Conservation (phyloP, 2,113 vertebrate genomes). For the Clarias gariepinus region DNA sequence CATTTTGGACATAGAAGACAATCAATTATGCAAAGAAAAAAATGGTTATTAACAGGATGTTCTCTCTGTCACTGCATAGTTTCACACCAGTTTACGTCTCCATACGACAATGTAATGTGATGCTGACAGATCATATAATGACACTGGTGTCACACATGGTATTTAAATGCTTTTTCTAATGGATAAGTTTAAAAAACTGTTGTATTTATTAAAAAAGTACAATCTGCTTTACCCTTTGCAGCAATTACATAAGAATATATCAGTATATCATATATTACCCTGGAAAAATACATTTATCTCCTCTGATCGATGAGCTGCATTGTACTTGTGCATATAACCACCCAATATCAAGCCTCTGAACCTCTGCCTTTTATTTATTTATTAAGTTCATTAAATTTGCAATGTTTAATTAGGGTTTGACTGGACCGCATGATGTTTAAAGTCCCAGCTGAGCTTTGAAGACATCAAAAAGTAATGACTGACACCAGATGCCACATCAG, state of each 20-base stretch:
- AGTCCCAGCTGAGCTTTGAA: constrained; percentile 24
- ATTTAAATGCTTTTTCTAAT: not conserved
- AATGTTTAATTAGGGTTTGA: constrained; percentile 51
- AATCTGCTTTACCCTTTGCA: not conserved
- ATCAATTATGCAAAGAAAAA: not conserved
- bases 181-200: not conserved
- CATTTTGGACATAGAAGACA: not conserved
- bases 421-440: constrained; percentile 26
- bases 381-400: constrained; percentile 34
- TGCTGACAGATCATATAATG: not conserved
- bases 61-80: not conserved
- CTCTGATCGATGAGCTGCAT: constrained; percentile 9
- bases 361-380: constrained; percentile 25
- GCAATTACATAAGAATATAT: not conserved
- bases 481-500: constrained; percentile 7
- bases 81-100: not conserved
- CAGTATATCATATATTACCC: not conserved
- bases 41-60: not conserved
- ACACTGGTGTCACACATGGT: not conserved
- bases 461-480: constrained; percentile 32
- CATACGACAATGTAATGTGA: not conserved
- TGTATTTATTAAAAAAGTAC: not conserved
- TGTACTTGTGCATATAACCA: not conserved
- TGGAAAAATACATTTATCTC: not conserved
- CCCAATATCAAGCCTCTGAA: constrained; percentile 39